Evolutionary conservation across 2,797 vertebrate species (phyloP), one percentile per base, ranked within the genome.

Genomic region (Sibirionetta formosa): DNA sequence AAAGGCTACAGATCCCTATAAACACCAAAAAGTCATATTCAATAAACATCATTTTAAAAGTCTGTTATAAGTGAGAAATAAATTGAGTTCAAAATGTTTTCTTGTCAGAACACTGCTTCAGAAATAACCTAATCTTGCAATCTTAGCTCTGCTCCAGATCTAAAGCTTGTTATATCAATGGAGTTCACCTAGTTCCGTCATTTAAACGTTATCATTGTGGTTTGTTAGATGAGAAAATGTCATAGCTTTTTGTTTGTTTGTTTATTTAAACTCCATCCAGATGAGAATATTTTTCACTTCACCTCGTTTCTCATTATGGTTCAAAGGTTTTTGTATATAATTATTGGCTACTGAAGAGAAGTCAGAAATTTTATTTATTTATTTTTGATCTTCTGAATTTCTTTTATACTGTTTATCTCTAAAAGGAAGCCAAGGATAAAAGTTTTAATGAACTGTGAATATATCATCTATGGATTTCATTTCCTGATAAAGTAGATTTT

Each of bases 21-120:
- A 72, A 86, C 58, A 51, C 56, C 44, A 7, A 82, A 66, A 93
- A 92, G 48, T 46, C 35, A 58, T 84, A 64, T 77, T 76, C 94
- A 95, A 96, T 92, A 5, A 11, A 8, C 64, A 63, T 82, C 1
- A 1, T 95, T 96, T 89, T 89, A 86, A 91, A 96, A 89, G 57
- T 82, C 83, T 95, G 75, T 92, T 78, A 36, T 40, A 91, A 90
- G 93, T 87, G 91, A 96, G 86, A 98, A 96, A 97, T 95, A 97
- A 96, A 97, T 96, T 87, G 86, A 95, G 63, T 92, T 96, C 81
- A 90, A 66, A 97, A 94, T 73, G 79, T 93, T 94, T 94, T 50
- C 92, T 95, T 97, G 94, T 96, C 96, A 97, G 81, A 91, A 96
- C 73, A 77, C 36, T 46, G 72, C 76, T 97, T 91, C 86, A 96